Conservation (phyloP, 2,797 vertebrate genomes). For the Poeciliopsis gracilis region DNA sequence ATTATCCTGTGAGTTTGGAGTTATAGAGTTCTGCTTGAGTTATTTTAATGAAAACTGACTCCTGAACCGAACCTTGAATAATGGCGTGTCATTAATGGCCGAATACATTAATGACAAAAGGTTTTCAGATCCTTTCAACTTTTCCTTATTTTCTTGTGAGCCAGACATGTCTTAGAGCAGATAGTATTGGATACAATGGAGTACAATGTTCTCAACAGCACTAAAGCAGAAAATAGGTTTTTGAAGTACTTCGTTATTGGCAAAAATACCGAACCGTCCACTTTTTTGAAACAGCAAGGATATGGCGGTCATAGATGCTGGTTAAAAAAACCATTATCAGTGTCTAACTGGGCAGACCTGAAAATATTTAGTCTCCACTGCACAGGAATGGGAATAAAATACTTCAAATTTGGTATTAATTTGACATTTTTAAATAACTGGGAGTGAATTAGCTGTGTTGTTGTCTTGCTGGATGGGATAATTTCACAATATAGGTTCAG, state of each 20-base stretch:
- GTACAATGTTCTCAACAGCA: neutral
- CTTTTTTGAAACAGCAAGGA: neutral
- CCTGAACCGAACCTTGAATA: conserved; percentile 14
- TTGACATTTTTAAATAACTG: neutral
- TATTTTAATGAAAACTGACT: conserved; percentile 25
- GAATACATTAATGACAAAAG: neutral
- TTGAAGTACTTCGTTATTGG: neutral
- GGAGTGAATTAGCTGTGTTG: neutral
- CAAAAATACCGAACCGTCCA: neutral
- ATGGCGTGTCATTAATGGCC: neutral
- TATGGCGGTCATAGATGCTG: neutral
- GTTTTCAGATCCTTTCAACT: neutral
- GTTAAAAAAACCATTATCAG: neutral
- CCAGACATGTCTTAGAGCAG: neutral
- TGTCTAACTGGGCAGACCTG: neutral
- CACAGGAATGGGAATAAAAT: neutral
- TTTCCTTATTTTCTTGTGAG: neutral
- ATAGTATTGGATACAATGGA: neutral
- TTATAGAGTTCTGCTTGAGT: conserved; percentile 18
- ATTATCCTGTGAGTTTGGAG: conserved; percentile 2
- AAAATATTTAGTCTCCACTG: neutral
- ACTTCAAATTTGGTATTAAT: neutral
- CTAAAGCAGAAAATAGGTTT: neutral
- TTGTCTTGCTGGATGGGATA: neutral
- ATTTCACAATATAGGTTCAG: neutral